Percentiles rank a stretch among this genome's conserved stretches.
Evolutionary conservation across 2,888 invertebrate species (phyloP).

Genomic region (Nemurella pictetii): DNA sequence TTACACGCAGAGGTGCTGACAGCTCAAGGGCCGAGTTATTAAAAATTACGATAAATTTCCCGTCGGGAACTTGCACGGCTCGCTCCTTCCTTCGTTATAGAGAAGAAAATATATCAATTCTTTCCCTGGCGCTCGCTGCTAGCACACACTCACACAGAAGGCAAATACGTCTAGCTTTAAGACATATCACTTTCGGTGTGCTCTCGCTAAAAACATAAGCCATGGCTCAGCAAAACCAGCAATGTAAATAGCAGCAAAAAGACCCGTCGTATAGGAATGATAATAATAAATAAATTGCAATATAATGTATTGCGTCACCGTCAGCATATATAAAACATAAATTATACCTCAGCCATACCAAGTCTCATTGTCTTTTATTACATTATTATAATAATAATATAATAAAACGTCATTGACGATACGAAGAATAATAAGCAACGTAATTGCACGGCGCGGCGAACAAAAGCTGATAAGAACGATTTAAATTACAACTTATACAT

Average conservation of each 20-base stretch:
- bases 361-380: conserved; percentile 28
- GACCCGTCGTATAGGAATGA: conserved; percentile 9
- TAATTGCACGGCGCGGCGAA: not conserved
- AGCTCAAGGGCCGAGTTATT: conserved; percentile 15
- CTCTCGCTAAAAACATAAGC: not conserved
- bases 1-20: conserved; percentile 15
- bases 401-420: not conserved
- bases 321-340: conserved; percentile 29
- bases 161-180: not conserved
- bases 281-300: conserved; percentile 32
- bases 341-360: conserved; percentile 21
- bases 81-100: not conserved
- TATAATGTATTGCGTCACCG: conserved; percentile 31
- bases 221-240: not conserved
- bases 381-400: not conserved
- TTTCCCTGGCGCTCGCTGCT: not conserved
- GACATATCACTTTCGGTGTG: not conserved
- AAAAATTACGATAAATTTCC: conserved; percentile 1
- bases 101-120: not conserved
- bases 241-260: not conserved
- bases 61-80: not conserved
- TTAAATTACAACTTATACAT: not conserved
- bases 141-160: not conserved
- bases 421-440: not conserved
- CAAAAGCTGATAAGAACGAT: not conserved